Base-by-base conservation (phyloP, 2,888 invertebrate species). In the Himalopsyche anomala region DNA sequence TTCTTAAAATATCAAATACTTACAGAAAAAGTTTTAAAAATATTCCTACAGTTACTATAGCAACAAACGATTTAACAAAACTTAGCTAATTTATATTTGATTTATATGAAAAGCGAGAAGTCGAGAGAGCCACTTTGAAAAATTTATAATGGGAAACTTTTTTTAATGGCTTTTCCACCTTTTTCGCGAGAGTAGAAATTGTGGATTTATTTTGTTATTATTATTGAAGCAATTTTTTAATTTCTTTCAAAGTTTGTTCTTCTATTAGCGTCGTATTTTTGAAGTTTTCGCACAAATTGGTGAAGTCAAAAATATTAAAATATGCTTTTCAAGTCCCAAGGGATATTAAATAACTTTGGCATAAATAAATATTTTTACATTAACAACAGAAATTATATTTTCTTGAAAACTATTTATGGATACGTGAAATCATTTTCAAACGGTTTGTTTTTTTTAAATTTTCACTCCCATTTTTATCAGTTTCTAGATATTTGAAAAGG, bases 81-180 rank as follows among this genome's bases (percentile, higher is more conserved):
- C 87, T 87, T 87, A 54, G 87, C 87, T 87, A 87, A 87, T 87
- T 88, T 84, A 87, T 84, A 87, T 87, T 87, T 85, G 87, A 88
- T 88, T 88, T 88, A 87, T 88, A 87, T 80, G 87, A 83, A 82
- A 85, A 80, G 83, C 84, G 85, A 84, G 82, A 86, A 87, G 87
- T 87, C 82, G 85, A 81, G 82, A 84, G 85, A 82, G 85, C 55
- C 84, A 86, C 84, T 87, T 82, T 87, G 83, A 81, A 87, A 87
- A 88, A 87, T 87, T 84, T 86, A 87, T 84, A 85, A 85, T 85
- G 87, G 83, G 82, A 87, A 86, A 87, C 86, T 86, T 87, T 83
- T 85, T 87, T 87, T 88, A 88, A 88, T 86, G 84, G 88, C 42
- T 87, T 87, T 87, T 83, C 85, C 83, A 82, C 85, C 82, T 83